Conservation (phyloP, 2,797 vertebrate species). For the Sebastes steindachneri region DNA sequence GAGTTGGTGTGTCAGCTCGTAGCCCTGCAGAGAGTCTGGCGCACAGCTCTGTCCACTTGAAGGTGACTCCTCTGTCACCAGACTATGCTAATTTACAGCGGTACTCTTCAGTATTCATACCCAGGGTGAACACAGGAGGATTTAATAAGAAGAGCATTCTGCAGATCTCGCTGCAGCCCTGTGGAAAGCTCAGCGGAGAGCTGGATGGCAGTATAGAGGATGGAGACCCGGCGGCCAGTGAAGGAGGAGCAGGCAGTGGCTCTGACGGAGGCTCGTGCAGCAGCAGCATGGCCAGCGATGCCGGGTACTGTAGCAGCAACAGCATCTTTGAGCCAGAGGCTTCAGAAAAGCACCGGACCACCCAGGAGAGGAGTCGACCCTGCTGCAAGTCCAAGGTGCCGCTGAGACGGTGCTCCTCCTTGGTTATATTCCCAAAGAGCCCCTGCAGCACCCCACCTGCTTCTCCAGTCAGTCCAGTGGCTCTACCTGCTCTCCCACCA, state of each 20-base stretch:
- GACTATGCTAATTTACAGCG: constrained; percentile 80
- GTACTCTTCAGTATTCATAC: constrained; percentile 82
- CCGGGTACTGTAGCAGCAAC: constrained; percentile 83
- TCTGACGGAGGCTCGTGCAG: constrained; percentile 76
- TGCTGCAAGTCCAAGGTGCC: constrained; percentile 84
- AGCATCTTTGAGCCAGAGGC: constrained; percentile 87
- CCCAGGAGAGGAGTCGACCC: constrained; percentile 68
- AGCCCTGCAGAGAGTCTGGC: constrained; percentile 78
- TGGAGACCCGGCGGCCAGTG: constrained; percentile 61
- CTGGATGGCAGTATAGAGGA: constrained; percentile 75
- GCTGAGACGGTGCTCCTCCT: constrained; percentile 92
- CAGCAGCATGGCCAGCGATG: constrained; percentile 83
- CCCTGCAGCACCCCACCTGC: constrained; percentile 90
- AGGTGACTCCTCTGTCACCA: constrained; percentile 86
- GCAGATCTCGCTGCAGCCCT: constrained; percentile 90
- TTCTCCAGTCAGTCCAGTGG: constrained; percentile 85
- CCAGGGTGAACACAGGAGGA: constrained; percentile 75
- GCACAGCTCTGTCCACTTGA: constrained; percentile 85
- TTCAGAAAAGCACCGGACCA: constrained; percentile 78
- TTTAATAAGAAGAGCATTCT: constrained; percentile 87
- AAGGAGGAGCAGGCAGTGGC: constrained; percentile 58
- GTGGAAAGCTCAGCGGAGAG: constrained; percentile 74
- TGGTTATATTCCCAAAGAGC: constrained; percentile 94
- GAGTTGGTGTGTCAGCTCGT: constrained; percentile 67
- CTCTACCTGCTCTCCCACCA: constrained; percentile 74